Base-by-base conservation (phyloP, 2,797 vertebrate genomes). In the Gorsachius magnificus region DNA sequence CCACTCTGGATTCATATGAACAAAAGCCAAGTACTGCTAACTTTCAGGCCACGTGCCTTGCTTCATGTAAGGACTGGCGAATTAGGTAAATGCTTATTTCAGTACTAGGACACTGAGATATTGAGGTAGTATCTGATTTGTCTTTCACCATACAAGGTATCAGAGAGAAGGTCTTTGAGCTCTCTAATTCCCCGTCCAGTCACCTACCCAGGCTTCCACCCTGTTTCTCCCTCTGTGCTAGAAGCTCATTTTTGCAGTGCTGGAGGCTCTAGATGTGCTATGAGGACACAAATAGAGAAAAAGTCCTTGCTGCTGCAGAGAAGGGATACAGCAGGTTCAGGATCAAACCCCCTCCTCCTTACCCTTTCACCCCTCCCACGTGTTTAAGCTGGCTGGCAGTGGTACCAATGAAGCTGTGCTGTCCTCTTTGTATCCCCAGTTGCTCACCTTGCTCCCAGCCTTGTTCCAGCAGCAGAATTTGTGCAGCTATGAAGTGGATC, bases 291-390 rank as follows among this genome's bases (percentile, higher is more conserved):
- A 21, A 28, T 6, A 15, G 16, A 60, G 76, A 45, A 29, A 11
- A 75, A 29, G 16, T 46, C 16, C 36, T 54, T 54, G 4, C n/a
- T 83, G 51, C 75, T 75, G 41, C 41, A 38, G n/a, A 75, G 80
- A 41, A 84, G 53, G 43, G 63, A 25, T 46, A 46, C 60, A 43
- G 71, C 46, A 54, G n/a, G 29, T 46, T 70, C 33, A 12, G 76
- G 35, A 12, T 36, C 20, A 60, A 36, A 38, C 28, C 15, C 3
- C 3, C 50, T 75, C 19, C 29, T 51, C 7, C 3, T 58, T 29
- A 12, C 43, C 13, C 17, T 7, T 16, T 43, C 41, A 43, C 5
- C 4, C 9, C 2, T 9, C 43, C 53, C 3, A 0, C 11, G 10
- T 19, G 45, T 71, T 77, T 36, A 50, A 57, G 36, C 36, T 45